A percentile compares a stretch with the other conserved stretches of the same genome.
phyloP scores from a whole-genome alignment of 1,140 invertebrate species.

The Drosophila sucinea region DNA sequence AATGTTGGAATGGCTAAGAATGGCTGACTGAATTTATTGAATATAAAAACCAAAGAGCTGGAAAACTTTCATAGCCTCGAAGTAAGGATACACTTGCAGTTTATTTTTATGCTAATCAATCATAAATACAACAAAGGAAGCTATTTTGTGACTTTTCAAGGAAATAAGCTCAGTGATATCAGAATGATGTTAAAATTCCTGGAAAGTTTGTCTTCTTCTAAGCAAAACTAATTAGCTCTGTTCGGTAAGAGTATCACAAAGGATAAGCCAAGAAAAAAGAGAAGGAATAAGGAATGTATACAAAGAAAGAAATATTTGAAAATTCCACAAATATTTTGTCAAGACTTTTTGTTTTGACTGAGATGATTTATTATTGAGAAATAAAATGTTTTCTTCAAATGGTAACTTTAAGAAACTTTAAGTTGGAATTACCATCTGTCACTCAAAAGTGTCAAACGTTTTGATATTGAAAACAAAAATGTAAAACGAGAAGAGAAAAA shows the following conservation, averaged over 20 bases:
- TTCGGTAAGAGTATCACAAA: background rate
- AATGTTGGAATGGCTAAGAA: conserved; percentile 4
- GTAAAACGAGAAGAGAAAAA: background rate
- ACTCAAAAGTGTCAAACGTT: conserved; percentile 32
- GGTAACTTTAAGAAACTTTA: background rate
- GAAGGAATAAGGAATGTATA: background rate
- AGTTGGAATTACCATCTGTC: conserved; percentile 9
- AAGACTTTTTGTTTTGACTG: background rate
- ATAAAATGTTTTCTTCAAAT: conserved; percentile 1
- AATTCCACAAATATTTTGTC: background rate
- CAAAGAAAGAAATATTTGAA: background rate
- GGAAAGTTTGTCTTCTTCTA: too few relatives aligned
- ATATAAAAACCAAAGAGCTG: conserved; percentile 17
- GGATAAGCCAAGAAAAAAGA: background rate
- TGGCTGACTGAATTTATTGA: conserved; percentile 26
- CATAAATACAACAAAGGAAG: too few relatives aligned
- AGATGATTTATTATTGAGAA: background rate
- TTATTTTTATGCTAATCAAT: background rate
- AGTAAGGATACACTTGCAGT: background rate
- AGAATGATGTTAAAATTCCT: too few relatives aligned
- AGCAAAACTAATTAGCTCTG: background rate
- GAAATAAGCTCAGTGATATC: too few relatives aligned
- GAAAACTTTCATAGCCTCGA: background rate
- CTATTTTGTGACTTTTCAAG: too few relatives aligned
- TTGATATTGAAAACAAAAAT: conserved; percentile 19